These are phyloP conservation scores for Nycticorax nycticorax DNA, from an alignment of 2,113 vertebrate species.

Conservation along the genomic window DNA sequence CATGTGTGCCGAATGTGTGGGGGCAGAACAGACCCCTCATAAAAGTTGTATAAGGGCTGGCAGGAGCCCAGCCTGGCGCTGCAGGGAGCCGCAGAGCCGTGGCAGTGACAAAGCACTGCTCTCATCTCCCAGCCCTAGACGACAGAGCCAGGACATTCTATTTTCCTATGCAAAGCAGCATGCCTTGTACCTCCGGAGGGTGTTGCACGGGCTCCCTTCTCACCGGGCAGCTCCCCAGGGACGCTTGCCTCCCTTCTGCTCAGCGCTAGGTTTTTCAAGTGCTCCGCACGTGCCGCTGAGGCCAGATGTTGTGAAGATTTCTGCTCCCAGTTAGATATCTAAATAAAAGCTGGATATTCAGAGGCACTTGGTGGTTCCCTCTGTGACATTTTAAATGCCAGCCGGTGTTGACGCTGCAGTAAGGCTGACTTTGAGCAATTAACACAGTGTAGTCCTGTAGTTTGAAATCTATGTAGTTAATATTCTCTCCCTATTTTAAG, in stretches of 20 bases:
- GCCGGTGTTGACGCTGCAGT: not conserved
- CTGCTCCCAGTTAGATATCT: not conserved
- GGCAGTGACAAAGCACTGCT: not conserved
- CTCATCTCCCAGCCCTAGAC: not conserved
- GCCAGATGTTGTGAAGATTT: not conserved
- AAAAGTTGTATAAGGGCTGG: not conserved
- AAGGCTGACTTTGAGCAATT: not conserved
- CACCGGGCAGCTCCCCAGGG: not conserved
- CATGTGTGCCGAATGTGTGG: rapidly evolving
- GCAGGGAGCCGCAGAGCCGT: not conserved
- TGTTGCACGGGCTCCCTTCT: not conserved
- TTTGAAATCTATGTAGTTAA: not conserved
- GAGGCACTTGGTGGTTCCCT: not conserved
- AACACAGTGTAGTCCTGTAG: not conserved
- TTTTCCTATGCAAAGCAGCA: not conserved
- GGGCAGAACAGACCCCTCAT: not conserved
- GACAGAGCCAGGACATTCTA: rapidly evolving
- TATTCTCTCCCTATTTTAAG: not conserved
- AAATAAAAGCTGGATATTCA: not conserved
- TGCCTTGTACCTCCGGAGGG: too few relatives aligned
- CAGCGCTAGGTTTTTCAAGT: not conserved
- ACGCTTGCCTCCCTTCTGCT: not conserved
- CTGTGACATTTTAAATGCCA: not conserved
- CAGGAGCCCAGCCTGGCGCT: not conserved
- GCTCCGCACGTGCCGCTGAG: rapidly evolving